Percentiles rank a stretch among this genome's conserved stretches.
phyloP scores from a whole-genome alignment of 23 tunicate species.

The Botrylloides violaceus region DNA sequence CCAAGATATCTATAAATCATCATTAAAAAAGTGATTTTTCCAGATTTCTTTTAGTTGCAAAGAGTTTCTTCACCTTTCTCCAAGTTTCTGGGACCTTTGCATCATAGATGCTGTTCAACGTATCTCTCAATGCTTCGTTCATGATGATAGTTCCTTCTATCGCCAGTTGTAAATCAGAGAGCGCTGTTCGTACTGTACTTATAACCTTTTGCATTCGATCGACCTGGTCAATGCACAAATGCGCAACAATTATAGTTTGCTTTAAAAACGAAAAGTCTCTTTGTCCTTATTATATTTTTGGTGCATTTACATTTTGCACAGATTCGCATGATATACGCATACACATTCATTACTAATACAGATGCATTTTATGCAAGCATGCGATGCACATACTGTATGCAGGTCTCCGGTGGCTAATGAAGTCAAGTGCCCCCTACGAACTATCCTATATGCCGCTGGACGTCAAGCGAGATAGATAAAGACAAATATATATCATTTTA shows the following conservation, averaged over 20 bases:
- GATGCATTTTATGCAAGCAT: too few relatives aligned
- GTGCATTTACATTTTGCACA: background rate
- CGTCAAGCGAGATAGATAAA: too few relatives aligned
- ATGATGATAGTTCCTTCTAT: slow-evolving; percentile 90
- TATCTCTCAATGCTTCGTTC: slow-evolving; percentile 78
- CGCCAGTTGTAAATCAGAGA: slow-evolving; percentile 74
- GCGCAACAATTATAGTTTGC: background rate
- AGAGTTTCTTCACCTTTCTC: slow-evolving; percentile 40
- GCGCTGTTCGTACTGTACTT: slow-evolving; percentile 55
- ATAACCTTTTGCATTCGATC: slow-evolving; percentile 90
- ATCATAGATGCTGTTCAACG: slow-evolving; percentile 73
- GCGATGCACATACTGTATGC: too few relatives aligned
- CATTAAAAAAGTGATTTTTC: background rate
- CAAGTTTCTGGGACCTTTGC: slow-evolving; percentile 77
- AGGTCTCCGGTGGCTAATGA: too few relatives aligned
- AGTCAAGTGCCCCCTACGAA: too few relatives aligned
- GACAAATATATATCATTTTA: too few relatives aligned
- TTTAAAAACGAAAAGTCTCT: background rate
- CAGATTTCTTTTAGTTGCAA: background rate
- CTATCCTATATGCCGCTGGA: too few relatives aligned
- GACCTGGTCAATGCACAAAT: slow-evolving; percentile 26
- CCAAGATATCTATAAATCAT: slow-evolving; percentile 70
- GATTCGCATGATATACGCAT: too few relatives aligned
- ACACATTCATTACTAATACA: too few relatives aligned
- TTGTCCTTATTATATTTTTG: too few relatives aligned